phyloP scores from a whole-genome alignment of 2,797 vertebrate species.

The Petrocephalus sullivani region DNA sequence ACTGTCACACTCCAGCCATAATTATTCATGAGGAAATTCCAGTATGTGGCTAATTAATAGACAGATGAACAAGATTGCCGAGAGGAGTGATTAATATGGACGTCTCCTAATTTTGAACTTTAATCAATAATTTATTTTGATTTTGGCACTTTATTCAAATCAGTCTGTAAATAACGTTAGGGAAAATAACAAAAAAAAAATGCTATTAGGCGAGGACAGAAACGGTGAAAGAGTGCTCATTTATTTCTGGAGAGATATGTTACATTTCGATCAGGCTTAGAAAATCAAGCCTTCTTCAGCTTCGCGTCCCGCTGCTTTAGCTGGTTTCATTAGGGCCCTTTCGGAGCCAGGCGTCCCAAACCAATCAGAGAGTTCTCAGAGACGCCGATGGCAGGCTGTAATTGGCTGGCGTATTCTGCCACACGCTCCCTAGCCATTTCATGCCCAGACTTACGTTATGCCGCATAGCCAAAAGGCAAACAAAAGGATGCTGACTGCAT shows the following conservation, averaged over 20 bases:
- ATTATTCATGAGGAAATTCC: slow-evolving; percentile 21
- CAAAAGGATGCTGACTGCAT: not conserved
- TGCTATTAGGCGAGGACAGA: not conserved
- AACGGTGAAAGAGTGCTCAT: not conserved
- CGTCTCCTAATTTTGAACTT: slow-evolving; percentile 23
- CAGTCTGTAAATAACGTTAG: slow-evolving; percentile 1
- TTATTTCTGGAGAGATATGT: not conserved
- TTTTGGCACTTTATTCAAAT: slow-evolving; percentile 27
- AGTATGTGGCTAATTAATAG: slow-evolving; percentile 26
- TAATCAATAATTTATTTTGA: slow-evolving; percentile 30
- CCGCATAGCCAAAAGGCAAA: not conserved
- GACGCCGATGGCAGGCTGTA: not conserved
- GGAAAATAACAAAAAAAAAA: not conserved
- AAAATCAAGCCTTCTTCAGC: not conserved
- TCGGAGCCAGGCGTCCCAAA: not conserved
- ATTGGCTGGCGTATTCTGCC: no score
- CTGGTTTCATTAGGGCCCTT: not conserved
- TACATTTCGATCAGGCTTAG: slow-evolving; percentile 6
- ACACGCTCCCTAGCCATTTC: not conserved
- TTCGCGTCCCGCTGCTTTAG: not conserved
- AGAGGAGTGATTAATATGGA: slow-evolving; percentile 23
- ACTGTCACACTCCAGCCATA: not conserved
- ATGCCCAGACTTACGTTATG: not conserved
- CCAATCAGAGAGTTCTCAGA: slow-evolving; percentile 2
- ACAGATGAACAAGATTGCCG: slow-evolving; percentile 8